Percentiles rank a stretch among this genome's conserved stretches.
Evolutionary conservation across 2,113 vertebrate species (phyloP).

Genomic region (Microtus montanus): DNA sequence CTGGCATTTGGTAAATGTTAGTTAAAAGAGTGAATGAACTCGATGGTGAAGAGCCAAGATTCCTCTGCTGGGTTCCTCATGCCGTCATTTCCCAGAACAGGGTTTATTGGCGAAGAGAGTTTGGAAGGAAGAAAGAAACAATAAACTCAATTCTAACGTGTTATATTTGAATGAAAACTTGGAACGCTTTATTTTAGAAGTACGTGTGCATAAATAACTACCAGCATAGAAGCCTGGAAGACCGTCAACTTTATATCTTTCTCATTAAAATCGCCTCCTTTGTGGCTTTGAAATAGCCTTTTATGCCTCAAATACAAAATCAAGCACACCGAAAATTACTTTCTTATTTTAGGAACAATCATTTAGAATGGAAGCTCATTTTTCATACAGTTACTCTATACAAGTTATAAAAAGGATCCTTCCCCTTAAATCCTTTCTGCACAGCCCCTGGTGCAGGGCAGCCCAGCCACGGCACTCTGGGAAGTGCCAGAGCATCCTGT

Average conservation of each 20-base stretch:
- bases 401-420: constrained; percentile 35
- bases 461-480: too few species aligned
- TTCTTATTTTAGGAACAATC: constrained; percentile 51
- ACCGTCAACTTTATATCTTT: constrained; percentile 21
- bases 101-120: not conserved
- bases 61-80: not conserved
- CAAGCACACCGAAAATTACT: constrained; percentile 27
- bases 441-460: not conserved
- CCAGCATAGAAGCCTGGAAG: not conserved
- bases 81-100: not conserved
- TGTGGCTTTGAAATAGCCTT: constrained; percentile 40
- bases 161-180: not conserved
- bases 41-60: not conserved
- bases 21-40: not conserved
- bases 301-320: constrained; percentile 45
- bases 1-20: not conserved
- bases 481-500: not conserved
- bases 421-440: not conserved
- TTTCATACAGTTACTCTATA: constrained; percentile 18
- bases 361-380: constrained; percentile 38
- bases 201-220: not conserved
- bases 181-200: constrained; percentile 23
- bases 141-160: not conserved
- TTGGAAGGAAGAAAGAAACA: not conserved
- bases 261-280: constrained; percentile 40